Evolutionary conservation across 2,797 vertebrate species (phyloP).

Genomic region (Anniella stebbinsi): DNA sequence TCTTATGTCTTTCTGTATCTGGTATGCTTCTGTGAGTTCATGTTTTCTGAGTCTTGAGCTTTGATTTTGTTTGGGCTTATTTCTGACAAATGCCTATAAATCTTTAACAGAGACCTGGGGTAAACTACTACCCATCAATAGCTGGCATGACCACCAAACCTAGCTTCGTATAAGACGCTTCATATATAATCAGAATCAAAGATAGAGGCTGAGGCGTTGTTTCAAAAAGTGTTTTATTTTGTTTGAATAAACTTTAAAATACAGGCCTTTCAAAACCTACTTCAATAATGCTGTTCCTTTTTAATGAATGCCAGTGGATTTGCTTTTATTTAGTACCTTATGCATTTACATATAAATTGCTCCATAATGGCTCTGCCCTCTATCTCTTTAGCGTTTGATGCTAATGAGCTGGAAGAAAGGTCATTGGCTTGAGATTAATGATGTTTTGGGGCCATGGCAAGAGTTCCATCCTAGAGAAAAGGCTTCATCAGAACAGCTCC

Average conservation of each 20-base stretch:
- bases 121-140: neutral
- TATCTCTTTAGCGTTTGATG: conserved; percentile 68
- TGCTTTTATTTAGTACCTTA: conserved; percentile 69
- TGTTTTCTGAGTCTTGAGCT: neutral
- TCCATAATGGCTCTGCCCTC: conserved; percentile 75
- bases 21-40: neutral
- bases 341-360: conserved; percentile 83
- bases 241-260: conserved; percentile 22
- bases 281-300: conserved; percentile 32
- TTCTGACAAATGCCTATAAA: neutral
- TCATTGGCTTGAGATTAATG: conserved; percentile 58
- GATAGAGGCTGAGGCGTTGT: neutral
- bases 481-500: conserved; percentile 1
- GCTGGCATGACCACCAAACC: neutral
- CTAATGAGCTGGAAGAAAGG: conserved; percentile 76
- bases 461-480: neutral
- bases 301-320: conserved; percentile 56
- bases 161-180: neutral
- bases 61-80: neutral
- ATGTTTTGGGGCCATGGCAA: conserved; percentile 33
- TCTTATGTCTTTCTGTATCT: neutral
- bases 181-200: neutral
- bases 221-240: conserved; percentile 25
- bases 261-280: conserved; percentile 11
- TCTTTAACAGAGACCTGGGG: neutral